Conservation (phyloP, 2,113 vertebrate genomes). For the Python bivittatus region DNA sequence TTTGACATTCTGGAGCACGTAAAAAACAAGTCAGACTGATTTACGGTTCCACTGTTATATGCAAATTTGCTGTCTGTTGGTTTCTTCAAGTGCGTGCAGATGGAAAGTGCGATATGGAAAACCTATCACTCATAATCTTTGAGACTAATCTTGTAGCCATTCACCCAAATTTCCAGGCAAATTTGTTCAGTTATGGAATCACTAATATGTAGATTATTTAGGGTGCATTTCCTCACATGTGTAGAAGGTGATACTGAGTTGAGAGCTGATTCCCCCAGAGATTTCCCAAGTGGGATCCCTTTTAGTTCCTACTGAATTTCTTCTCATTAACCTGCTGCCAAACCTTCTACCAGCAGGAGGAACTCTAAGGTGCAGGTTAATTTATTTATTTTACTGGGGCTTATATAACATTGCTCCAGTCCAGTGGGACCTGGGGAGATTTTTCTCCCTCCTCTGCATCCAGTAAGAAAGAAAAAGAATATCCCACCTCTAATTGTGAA, state of each 20-base stretch:
- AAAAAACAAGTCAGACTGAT: background rate
- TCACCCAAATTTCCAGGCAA: background rate
- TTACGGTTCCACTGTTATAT: background rate
- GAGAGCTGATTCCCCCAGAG: background rate
- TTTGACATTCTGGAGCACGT: background rate
- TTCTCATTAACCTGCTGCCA: background rate
- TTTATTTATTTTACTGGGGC: background rate
- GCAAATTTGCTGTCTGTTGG: background rate
- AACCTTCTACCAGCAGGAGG: background rate
- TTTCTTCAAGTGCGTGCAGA: background rate
- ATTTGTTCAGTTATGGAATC: slow-evolving; percentile 6
- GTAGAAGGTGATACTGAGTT: background rate
- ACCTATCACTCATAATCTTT: background rate
- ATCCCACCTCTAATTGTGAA: background rate
- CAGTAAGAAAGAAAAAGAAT: background rate
- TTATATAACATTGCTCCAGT: background rate
- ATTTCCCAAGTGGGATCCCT: background rate
- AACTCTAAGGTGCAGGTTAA: background rate
- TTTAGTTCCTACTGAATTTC: background rate
- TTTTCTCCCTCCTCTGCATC: background rate
- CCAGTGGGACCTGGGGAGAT: background rate
- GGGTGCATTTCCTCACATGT: accelerated
- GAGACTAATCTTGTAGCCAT: background rate
- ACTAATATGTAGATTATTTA: background rate
- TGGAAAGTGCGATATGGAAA: background rate